Percentiles rank a stretch among this genome's conserved stretches.
Evolutionary conservation across 2,113 vertebrate species (phyloP).

Genomic region (Pteropus alecto): DNA sequence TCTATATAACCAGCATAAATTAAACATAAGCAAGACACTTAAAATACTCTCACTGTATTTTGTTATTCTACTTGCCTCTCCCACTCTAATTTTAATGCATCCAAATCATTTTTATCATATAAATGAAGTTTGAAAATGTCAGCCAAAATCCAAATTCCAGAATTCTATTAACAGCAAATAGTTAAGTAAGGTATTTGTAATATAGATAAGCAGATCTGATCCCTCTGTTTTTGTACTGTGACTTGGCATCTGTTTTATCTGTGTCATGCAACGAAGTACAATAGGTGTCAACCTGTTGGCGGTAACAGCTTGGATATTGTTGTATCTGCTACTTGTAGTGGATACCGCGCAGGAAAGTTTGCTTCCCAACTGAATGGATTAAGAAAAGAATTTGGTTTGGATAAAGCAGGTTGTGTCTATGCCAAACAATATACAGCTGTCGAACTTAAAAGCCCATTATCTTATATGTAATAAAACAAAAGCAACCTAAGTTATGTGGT

Average conservation of each 20-base stretch:
- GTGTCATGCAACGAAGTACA: not conserved
- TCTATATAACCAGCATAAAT: not conserved
- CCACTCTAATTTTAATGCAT: conserved; percentile 63
- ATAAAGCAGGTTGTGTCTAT: conserved; percentile 1
- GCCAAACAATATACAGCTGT: conserved; percentile 25
- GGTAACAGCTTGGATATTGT: not conserved
- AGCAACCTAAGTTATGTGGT: not conserved
- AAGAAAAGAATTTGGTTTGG: conserved; percentile 47
- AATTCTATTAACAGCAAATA: conserved; percentile 67
- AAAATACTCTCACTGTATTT: conserved; percentile 57
- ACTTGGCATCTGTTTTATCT: not conserved
- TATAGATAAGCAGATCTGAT: not conserved
- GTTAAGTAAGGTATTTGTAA: not conserved
- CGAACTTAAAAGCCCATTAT: not conserved
- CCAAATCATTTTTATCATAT: conserved; percentile 61
- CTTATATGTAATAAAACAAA: not conserved
- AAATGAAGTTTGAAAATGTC: conserved; percentile 74
- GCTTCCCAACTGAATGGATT: conserved; percentile 38
- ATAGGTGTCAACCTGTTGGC: not conserved
- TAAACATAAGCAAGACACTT: conserved; percentile 40
- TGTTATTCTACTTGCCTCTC: conserved; percentile 62
- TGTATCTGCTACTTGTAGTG: not conserved
- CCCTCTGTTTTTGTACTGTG: not conserved
- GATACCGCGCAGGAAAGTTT: not conserved
- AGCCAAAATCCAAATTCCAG: conserved; percentile 67